Evolutionary conservation across 2,797 vertebrate species (phyloP), one percentile per base, ranked within the genome.

Genomic region (Labroides dimidiatus): DNA sequence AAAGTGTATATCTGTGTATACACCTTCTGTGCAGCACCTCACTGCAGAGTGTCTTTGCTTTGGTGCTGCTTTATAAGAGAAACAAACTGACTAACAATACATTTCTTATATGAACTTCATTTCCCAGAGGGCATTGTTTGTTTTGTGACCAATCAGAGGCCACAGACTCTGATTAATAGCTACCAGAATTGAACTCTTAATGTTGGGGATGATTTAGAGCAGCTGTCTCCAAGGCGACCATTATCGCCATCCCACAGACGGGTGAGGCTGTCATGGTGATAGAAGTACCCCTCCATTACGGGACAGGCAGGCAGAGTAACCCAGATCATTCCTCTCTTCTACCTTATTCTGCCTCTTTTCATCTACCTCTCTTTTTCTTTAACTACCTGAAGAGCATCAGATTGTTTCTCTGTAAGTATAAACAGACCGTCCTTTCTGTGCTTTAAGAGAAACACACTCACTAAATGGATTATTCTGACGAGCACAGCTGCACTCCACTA

Each of bases 211-310:
- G 69, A 84, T 76, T 76, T 72, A 82, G 41, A 71, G 64, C 27
- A 56, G 39, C 68, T 61, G 69, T 73, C 76, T 68, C 70, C 16
- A 10, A 24, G 47, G 62, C 21, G n/a, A 70, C 69, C 78, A 55
- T 77, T 80, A 86, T 75, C 66, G 72, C 53, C 43, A 48, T 58
- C 57, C 64, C 9, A 4, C 80, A 74, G 71, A 64, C 37, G 49
- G 41, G 44, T 56, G 57, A 60, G 50, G 59, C 52, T 78, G 77
- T 75, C 81, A 78, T 33, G 1, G 33, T 61, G 64, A 78, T 48
- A 74, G 63, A 80, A 58, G 45, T 36, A 64, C 13, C 19, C 47
- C 27, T 70, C 54, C 51, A 68, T 80, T 59, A 66, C 0, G 1
- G 50, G 50, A 72, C 10, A 11, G 21, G 6, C 0, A 16, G 75